phyloP scores from a whole-genome alignment of 2,888 invertebrate species.

The Phengaris arion region DNA sequence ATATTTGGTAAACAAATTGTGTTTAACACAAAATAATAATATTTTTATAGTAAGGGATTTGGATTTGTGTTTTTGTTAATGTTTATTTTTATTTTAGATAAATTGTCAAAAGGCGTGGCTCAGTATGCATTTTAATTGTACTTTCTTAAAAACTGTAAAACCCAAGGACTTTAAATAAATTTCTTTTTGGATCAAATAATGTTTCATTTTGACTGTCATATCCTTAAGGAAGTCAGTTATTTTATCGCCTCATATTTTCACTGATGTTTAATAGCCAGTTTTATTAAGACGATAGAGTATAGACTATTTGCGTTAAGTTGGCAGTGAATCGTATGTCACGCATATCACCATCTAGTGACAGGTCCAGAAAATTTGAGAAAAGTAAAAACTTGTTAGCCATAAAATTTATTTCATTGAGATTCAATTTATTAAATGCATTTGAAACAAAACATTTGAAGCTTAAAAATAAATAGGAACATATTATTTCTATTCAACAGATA shows the following conservation, averaged over 20 bases:
- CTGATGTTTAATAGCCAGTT: too few species aligned
- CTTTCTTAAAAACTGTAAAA: conserved; percentile 6
- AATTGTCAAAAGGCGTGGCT: background rate
- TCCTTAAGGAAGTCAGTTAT: too few species aligned
- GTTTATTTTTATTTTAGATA: too few species aligned
- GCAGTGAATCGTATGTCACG: too few species aligned
- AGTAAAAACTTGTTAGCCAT: background rate
- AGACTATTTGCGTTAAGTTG: too few species aligned
- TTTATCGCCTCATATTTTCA: too few species aligned
- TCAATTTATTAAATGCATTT: conserved; percentile 25
- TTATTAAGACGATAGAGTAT: too few species aligned
- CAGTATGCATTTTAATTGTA: background rate
- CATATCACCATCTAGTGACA: background rate
- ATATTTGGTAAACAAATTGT: too few species aligned
- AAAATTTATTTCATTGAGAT: conserved; percentile 24
- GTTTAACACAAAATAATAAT: too few species aligned
- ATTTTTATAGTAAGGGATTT: too few species aligned
- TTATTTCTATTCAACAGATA: conserved; percentile 1
- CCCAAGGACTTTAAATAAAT: conserved; percentile 23
- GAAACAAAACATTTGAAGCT: conserved; percentile 21
- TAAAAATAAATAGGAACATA: conserved; percentile 28
- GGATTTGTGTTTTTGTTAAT: too few species aligned
- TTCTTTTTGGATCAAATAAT: conserved; percentile 16
- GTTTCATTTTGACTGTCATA: background rate
- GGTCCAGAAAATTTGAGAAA: background rate